A percentile compares a stretch with the other conserved stretches of the same genome.
phyloP scores from a whole-genome alignment of 2,888 invertebrate genomes.

The Idaea biselata region DNA sequence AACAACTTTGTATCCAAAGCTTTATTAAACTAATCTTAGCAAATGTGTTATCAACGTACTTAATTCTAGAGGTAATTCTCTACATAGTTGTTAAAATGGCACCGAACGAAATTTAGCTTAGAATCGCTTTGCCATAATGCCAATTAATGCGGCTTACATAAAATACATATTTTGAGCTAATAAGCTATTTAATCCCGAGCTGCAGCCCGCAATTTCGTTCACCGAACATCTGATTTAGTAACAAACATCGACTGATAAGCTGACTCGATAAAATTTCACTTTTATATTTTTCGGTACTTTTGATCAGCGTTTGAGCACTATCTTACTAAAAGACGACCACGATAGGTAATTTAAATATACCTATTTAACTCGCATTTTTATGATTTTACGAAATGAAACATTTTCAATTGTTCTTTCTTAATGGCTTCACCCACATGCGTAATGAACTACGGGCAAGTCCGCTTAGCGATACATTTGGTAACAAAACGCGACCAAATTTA shows the following conservation, averaged over 20 bases:
- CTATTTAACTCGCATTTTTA: too few species aligned
- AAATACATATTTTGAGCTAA: neutral
- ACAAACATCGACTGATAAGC: neutral
- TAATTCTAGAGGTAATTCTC: slow-evolving; percentile 26
- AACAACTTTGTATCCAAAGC: slow-evolving; percentile 6
- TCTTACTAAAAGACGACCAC: too few species aligned
- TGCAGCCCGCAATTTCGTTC: neutral
- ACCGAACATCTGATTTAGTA: neutral
- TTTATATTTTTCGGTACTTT: neutral
- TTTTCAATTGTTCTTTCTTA: too few species aligned
- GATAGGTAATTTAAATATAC: too few species aligned
- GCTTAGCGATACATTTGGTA: too few species aligned
- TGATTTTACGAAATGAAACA: too few species aligned
- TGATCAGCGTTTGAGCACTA: too few species aligned
- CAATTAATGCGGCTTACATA: slow-evolving; percentile 7
- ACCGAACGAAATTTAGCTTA: slow-evolving; percentile 20
- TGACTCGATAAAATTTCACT: neutral
- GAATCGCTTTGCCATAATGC: slow-evolving; percentile 18
- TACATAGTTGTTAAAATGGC: slow-evolving; percentile 22
- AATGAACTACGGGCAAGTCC: too few species aligned
- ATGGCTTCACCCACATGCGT: too few species aligned
- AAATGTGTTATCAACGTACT: slow-evolving; percentile 26
- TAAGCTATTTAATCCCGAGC: neutral
- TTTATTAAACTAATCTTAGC: slow-evolving; percentile 20
- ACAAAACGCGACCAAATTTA: too few species aligned